Evolutionary conservation across 92 coral and sea anemone species (phyloP), one percentile per base, ranked within the genome.

Genomic region (Anthopleura xanthogrammica): DNA sequence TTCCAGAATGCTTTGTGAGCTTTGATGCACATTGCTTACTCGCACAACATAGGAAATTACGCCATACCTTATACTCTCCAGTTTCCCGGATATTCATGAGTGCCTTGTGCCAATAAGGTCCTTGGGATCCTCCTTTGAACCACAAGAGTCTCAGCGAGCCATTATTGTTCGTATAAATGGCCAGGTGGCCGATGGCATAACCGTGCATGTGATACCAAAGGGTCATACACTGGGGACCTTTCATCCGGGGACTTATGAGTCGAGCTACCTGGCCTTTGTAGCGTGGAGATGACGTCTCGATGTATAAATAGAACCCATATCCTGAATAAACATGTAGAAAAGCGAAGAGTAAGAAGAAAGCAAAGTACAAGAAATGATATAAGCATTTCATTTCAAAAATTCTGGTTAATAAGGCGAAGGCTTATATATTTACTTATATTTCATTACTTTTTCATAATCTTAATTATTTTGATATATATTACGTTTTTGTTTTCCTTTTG

Each of bases 191-290:
- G 88, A 88, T 88, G 78, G 82, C 65, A 22, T 40, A 12, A 13
- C 91, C 91, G 68, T 56, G 76, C 91, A 88, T 88, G 72, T 88
- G 91, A 41, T 88, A 88, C 72, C 76, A 88, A 84, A 88, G 84
- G 50, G 82, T 84, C 91, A 88, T 83, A 73, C 91, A 88, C 54
- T 88, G 91, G 72, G 91, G 88, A 50, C 85, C 91, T 24, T 43
- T 36, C 91, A 88, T 83, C 83, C 41, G 50, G 41, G 91, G 91
- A 75, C 91, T 78, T 42, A 73, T 29, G 19, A 88, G 76, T n/a
- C 88, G 80, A 0, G 91, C 91, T 29, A 72, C 29, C 77, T 88
- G 84, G 65, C 79, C 68, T 2, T 66, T 46, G 17, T 23, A 23
- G 36, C 91, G 80, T 5, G 91, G 91, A 19, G n/a, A 8, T 14